Base-by-base conservation (phyloP, 2,113 vertebrate genomes). In the Misgurnus mizolepis region DNA sequence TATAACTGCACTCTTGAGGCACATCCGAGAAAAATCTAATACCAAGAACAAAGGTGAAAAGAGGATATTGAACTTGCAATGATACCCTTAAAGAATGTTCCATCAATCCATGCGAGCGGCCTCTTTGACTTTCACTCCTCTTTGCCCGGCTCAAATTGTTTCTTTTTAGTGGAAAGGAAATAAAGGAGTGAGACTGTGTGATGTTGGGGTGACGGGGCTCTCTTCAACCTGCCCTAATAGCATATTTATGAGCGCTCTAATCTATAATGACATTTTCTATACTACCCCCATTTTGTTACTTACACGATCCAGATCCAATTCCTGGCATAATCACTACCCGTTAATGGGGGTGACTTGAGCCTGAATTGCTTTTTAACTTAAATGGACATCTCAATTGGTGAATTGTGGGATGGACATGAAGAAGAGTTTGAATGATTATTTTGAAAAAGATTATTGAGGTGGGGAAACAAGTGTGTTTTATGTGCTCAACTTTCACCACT, bases 11-110 rank as follows among this genome's bases (percentile, higher is more conserved):
- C 88, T 90, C 88, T 87, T 85, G 84, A 89, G 90, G 89, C 88
- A 88, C 81, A 86, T 89, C 83, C 56, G 43, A 80, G 71, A 79
- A 87, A 86, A 88, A 90, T 89, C 82, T 87, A 89, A 91, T 88
- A 89, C 81, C 65, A 81, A 15, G 55, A 70, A 65, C 0, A 49
- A 40, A 58, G 67, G 34, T 79, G 66, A 86, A 80, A 85, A 75
- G 71, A 88, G 76, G 74, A 65, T 85, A 82, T 82, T 81, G 85
- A 88, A 85, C 84, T 84, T 78, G 79, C 76, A 73, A 76, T 82
- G 81, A 69, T 82, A 82, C 78, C 84, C 85, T 89, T 89, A 85
- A 88, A 81, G 70, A 88, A 86, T 88, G 85, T 87, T 90, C 82
- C 83, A 85, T 86, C 79, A 84, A 81, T 80, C 83, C 65, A 58